Evolutionary conservation across 2,113 vertebrate species (phyloP), one percentile per base, ranked within the genome.

Genomic region (Saimiri boliviensis): DNA sequence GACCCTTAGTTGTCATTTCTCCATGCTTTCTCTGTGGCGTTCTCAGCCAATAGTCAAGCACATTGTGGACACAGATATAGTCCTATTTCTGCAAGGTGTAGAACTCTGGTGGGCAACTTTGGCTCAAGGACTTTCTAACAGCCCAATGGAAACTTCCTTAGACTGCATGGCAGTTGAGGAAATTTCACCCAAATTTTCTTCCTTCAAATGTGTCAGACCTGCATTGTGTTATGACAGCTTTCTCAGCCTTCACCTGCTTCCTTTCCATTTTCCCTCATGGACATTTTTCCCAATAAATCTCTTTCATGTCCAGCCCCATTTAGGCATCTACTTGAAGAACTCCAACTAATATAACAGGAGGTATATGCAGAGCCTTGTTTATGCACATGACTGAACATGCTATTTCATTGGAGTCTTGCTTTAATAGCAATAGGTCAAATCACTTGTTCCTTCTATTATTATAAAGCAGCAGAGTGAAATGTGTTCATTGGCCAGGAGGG

Each of bases 361-460:
- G 63, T 58, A 40, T 35, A 19, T 25, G 3, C 37, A 45, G 10
- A 76, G 32, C 32, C 35, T 56, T 27, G 3, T 23, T 54, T 17
- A 14, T 82, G 35, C 47, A n/a, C 1, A 0, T 49, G 73, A 45
- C 30, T 23, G 25, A 42, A 19, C 11, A 6, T 8, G 45, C 27
- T 12, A 2, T 49, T 92, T 20, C 2, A 0, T 4, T 96, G 88
- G 91, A 94, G 93, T 79, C 87, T 97, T 94, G 30, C 40, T 74
- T 60, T 90, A 60, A 89, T 88, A 68, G n/a, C 84, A 45, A 96
- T 95, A 96, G 85, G 80, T 95, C 86, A 89, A 85, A 80, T 94
- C 94, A 81, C 52, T 91, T 68, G 66, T 71, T 79, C 94, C 97
- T 97, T 96, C 94, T 93, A 14, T 97, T 97, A 97, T 47, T 6